A percentile compares a stretch with the other conserved stretches of the same genome.
These are phyloP conservation scores for Rachycentron canadum DNA, from an alignment of 2,797 vertebrate species.

Conservation along the genomic window DNA sequence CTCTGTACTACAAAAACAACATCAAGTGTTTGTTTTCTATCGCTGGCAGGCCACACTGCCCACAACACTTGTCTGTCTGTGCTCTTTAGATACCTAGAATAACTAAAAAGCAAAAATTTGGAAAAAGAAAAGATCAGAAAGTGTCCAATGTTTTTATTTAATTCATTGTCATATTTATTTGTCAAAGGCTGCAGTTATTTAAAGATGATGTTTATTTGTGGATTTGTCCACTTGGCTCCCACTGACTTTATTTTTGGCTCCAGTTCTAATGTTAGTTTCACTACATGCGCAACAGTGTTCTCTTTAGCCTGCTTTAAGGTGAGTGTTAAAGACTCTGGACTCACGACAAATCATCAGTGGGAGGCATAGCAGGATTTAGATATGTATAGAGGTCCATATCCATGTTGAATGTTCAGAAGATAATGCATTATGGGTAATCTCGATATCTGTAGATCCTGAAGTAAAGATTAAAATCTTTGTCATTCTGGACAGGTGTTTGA, in stretches of 20 bases:
- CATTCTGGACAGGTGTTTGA: not conserved
- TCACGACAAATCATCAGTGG: not conserved
- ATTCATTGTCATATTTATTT: constrained; percentile 32
- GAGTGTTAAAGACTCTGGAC: constrained; percentile 5
- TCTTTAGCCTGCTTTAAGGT: constrained; percentile 1
- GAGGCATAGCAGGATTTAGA: constrained; percentile 6
- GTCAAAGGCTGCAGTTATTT: constrained; percentile 41
- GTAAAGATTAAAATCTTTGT: not conserved
- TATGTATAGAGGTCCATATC: not conserved
- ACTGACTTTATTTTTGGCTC: constrained; percentile 36
- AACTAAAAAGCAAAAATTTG: constrained; percentile 12
- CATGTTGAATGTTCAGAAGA: not conserved
- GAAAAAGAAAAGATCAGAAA: constrained; percentile 27
- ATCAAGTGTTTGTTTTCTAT: constrained; percentile 26
- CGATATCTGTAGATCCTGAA: not conserved
- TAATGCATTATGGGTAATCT: not conserved
- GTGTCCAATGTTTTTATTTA: not conserved
- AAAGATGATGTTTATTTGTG: constrained; percentile 46
- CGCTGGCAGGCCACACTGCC: constrained; percentile 4
- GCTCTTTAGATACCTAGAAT: constrained; percentile 18
- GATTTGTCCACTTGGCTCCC: constrained; percentile 22
- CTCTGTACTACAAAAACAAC: constrained; percentile 23
- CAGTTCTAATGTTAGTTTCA: constrained; percentile 1
- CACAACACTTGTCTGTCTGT: not conserved
- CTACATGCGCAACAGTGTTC: not conserved